phyloP scores from a whole-genome alignment of 1,140 invertebrate genomes.

The Diorhabda carinulata region DNA sequence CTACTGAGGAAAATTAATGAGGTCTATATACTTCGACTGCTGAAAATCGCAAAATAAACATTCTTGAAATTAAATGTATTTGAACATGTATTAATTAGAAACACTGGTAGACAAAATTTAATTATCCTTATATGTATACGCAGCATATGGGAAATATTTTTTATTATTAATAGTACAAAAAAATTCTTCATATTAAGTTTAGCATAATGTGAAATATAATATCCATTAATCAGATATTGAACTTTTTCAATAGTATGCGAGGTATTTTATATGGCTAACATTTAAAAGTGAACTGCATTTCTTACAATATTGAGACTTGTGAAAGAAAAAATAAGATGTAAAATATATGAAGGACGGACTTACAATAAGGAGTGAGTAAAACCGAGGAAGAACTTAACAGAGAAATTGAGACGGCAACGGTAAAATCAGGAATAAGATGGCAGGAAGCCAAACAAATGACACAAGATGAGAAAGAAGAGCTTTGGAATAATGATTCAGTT shows the following conservation, averaged over 20 bases:
- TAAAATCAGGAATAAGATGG: background rate
- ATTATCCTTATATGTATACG: too few relatives aligned
- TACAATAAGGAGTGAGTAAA: background rate
- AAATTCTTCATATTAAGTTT: too few relatives aligned
- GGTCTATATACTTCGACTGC: too few relatives aligned
- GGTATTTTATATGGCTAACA: too few relatives aligned
- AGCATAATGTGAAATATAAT: too few relatives aligned
- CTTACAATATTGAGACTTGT: background rate
- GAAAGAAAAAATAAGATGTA: background rate
- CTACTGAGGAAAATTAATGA: background rate
- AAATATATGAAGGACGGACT: background rate
- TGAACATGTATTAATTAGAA: too few relatives aligned
- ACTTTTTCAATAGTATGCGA: too few relatives aligned
- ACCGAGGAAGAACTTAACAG: background rate
- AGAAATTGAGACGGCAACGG: background rate
- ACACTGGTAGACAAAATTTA: too few relatives aligned
- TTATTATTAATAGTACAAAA: too few relatives aligned
- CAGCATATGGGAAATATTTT: too few relatives aligned
- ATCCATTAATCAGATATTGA: too few relatives aligned
- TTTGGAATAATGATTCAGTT: background rate
- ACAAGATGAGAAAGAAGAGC: background rate
- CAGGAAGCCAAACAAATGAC: background rate
- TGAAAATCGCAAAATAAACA: conserved; percentile 11
- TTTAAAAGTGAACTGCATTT: background rate
- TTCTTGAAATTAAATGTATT: conserved; percentile 3